A percentile compares a stretch with the other conserved stretches of the same genome.
phyloP scores from a whole-genome alignment of 2,888 invertebrate genomes.

The Drosophila engyochracea region DNA sequence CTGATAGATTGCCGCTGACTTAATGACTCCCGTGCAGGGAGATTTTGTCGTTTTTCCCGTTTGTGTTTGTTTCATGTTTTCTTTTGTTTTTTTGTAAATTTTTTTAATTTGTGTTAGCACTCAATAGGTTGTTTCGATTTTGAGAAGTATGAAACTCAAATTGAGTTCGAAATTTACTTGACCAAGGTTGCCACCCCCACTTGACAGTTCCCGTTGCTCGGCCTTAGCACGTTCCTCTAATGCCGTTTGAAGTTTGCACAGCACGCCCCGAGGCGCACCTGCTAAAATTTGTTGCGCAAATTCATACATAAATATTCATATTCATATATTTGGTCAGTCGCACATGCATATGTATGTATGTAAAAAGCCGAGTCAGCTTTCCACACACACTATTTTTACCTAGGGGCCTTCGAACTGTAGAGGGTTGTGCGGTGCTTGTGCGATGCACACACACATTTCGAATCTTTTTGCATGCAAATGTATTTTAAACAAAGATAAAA shows the following conservation, averaged over 20 bases:
- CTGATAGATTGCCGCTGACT: slow-evolving; percentile 48
- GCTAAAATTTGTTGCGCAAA: slow-evolving; percentile 3
- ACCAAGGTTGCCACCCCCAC: neutral
- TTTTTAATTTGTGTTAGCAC: neutral
- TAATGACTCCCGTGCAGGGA: slow-evolving; percentile 43
- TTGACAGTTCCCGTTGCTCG: neutral
- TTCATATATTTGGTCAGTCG: slow-evolving; percentile 20
- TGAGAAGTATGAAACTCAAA: neutral
- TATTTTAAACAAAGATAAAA: neutral
- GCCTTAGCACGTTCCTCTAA: slow-evolving; percentile 26
- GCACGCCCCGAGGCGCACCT: slow-evolving; percentile 16
- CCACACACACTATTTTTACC: neutral
- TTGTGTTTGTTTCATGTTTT: neutral
- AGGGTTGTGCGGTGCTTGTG: neutral
- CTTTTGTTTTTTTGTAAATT: neutral
- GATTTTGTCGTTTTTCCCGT: neutral
- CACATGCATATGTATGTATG: neutral
- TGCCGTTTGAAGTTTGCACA: slow-evolving; percentile 24
- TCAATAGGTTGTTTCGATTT: slow-evolving; percentile 16
- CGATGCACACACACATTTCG: neutral
- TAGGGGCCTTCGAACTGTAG: slow-evolving; percentile 1
- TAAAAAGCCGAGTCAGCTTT: neutral
- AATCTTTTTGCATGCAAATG: slow-evolving; percentile 11
- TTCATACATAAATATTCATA: slow-evolving; percentile 41
- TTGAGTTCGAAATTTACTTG: neutral